These are phyloP conservation scores for Hylyphantes graminicola DNA, from an alignment of 1,140 invertebrate species.

Conservation along the genomic window DNA sequence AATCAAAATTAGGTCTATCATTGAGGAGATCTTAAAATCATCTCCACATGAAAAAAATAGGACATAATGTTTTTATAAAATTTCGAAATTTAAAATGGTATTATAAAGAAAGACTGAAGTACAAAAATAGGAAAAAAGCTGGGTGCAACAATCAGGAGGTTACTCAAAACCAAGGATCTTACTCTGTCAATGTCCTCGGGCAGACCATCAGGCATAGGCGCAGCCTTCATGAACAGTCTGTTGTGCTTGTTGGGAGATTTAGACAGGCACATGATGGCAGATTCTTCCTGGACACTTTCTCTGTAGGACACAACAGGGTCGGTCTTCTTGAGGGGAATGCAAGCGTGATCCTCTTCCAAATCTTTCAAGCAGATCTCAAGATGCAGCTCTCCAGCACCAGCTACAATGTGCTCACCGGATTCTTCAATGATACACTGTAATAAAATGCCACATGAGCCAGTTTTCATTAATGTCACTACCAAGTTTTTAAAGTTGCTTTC, in stretches of 20 bases:
- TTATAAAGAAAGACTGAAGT: no score
- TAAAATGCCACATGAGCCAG: no score
- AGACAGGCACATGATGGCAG: constrained; percentile 93
- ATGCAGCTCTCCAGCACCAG: constrained; percentile 99
- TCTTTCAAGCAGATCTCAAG: constrained; percentile 99
- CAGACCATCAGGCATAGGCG: constrained; percentile 95
- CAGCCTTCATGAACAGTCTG: constrained; percentile 96
- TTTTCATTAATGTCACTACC: no score
- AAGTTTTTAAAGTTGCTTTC: no score
- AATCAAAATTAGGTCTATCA: no score
- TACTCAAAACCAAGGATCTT: no score
- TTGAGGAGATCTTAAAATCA: no score
- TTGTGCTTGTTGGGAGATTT: constrained; percentile 99
- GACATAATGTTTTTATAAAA: no score
- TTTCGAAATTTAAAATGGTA: no score
- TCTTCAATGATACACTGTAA: constrained; percentile 98
- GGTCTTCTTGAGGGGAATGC: constrained; percentile 98
- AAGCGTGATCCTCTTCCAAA: constrained; percentile 99
- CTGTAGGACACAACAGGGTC: constrained; percentile 99
- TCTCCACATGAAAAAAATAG: no score
- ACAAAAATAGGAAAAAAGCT: no score
- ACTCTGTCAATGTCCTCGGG: constrained; percentile 96
- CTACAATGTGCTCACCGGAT: constrained; percentile 99
- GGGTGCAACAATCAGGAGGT: no score
- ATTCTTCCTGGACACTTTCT: constrained; percentile 96